Evolutionary conservation across 2,797 vertebrate genomes (phyloP).

Genomic region (Taenioides sp.): DNA sequence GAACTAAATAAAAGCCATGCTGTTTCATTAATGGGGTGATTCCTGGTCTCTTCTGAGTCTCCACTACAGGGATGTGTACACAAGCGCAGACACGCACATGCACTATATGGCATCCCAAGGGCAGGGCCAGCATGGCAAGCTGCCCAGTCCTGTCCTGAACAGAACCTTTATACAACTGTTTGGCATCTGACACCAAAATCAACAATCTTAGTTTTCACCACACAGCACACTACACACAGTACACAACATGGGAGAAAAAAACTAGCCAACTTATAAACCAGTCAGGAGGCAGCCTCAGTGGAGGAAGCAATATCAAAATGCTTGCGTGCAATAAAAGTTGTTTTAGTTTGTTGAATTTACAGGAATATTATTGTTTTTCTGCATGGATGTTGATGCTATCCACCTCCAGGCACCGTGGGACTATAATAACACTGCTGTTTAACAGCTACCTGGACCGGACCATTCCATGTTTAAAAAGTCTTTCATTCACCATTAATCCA

Average conservation of each 20-base stretch:
- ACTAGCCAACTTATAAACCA: slow-evolving; percentile 33
- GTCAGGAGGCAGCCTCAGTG: slow-evolving; percentile 43
- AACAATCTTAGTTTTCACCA: slow-evolving; percentile 67
- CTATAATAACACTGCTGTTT: slow-evolving; percentile 60
- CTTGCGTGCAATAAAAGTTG: slow-evolving; percentile 63
- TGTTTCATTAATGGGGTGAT: slow-evolving; percentile 35
- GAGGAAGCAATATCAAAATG: slow-evolving; percentile 59
- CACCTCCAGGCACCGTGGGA: slow-evolving; percentile 34
- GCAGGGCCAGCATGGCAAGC: slow-evolving; percentile 48
- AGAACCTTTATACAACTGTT: slow-evolving; percentile 69
- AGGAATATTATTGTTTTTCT: slow-evolving; percentile 67
- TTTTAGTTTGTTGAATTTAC: slow-evolving; percentile 61
- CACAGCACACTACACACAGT: slow-evolving; percentile 22
- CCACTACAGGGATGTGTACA: slow-evolving; percentile 22
- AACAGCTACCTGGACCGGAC: slow-evolving; percentile 36
- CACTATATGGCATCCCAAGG: slow-evolving; percentile 51
- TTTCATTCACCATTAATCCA: not conserved
- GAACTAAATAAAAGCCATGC: slow-evolving; percentile 35
- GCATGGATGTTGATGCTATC: slow-evolving; percentile 50
- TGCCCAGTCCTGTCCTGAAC: slow-evolving; percentile 68
- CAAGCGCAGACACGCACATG: slow-evolving; percentile 18
- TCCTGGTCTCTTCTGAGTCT: slow-evolving; percentile 29
- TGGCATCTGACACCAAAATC: slow-evolving; percentile 66
- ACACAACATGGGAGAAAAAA: not conserved
- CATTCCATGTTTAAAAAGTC: not conserved